Conservation (phyloP, 2,797 vertebrate species). For the Gallirallus australis region DNA sequence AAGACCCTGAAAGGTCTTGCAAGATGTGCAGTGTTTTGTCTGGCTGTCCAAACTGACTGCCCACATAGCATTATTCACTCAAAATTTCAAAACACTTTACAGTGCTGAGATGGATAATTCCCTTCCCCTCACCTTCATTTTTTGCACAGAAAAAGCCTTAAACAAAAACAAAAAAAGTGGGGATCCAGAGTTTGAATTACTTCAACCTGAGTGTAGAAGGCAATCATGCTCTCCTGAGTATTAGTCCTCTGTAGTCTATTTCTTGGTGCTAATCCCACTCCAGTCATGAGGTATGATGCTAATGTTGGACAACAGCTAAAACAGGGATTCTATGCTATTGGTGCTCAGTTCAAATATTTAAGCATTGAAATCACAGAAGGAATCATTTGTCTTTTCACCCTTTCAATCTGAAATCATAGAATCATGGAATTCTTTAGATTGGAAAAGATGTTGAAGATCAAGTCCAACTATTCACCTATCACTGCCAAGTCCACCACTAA, state of each 20-base stretch:
- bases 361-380: neutral
- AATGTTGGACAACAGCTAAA: neutral
- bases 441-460: neutral
- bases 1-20: neutral
- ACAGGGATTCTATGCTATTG: neutral
- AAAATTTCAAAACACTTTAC: conserved; percentile 2
- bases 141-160: neutral
- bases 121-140: neutral
- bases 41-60: neutral
- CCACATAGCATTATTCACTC: neutral
- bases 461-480: neutral
- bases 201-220: neutral
- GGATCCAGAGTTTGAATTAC: neutral
- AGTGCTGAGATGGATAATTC: neutral
- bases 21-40: neutral
- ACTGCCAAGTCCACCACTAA: neutral
- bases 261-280: neutral
- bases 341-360: neutral
- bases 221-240: neutral
- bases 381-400: neutral
- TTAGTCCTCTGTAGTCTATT: neutral
- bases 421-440: neutral
- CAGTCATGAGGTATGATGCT: neutral
- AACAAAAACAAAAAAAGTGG: neutral
- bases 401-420: neutral